Conservation (phyloP, 92 coral and sea anemone genomes). For the Zoanthus solanderi region DNA sequence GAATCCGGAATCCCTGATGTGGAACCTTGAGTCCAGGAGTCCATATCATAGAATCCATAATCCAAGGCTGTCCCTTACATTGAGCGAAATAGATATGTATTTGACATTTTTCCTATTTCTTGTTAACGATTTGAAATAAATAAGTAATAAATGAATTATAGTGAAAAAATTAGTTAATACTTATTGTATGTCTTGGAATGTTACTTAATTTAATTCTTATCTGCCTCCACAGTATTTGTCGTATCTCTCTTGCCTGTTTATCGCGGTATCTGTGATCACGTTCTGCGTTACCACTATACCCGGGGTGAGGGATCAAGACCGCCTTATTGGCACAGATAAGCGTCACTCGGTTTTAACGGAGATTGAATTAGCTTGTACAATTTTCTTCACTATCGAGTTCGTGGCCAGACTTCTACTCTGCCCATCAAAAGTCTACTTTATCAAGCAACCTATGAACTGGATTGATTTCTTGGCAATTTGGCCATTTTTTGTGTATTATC, state of each 20-base stretch:
- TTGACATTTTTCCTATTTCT: too few species aligned
- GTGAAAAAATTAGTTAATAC: too few species aligned
- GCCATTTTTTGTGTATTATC: constrained; percentile 75
- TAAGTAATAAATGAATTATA: too few species aligned
- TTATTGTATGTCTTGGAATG: too few species aligned
- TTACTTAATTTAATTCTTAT: background rate
- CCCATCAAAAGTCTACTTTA: constrained; percentile 77
- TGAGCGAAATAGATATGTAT: too few species aligned
- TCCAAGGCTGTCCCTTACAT: too few species aligned
- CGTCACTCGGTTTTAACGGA: constrained; percentile 50
- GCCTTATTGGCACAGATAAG: constrained; percentile 55
- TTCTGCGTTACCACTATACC: constrained; percentile 94
- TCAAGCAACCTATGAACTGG: constrained; percentile 92
- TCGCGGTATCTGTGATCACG: constrained; percentile 88
- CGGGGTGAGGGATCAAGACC: constrained; percentile 58
- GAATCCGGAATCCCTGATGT: too few species aligned
- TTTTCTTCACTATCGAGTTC: constrained; percentile 89
- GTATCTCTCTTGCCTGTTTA: constrained; percentile 90
- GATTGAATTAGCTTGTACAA: constrained; percentile 85
- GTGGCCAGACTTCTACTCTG: constrained; percentile 77
- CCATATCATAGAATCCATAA: too few species aligned
- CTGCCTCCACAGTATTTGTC: constrained; percentile 76
- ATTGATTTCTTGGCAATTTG: constrained; percentile 90
- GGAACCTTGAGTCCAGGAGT: too few species aligned
- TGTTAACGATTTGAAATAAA: too few species aligned